phyloP scores from a whole-genome alignment of 1,140 invertebrate species.

The Diorhabda carinulata region DNA sequence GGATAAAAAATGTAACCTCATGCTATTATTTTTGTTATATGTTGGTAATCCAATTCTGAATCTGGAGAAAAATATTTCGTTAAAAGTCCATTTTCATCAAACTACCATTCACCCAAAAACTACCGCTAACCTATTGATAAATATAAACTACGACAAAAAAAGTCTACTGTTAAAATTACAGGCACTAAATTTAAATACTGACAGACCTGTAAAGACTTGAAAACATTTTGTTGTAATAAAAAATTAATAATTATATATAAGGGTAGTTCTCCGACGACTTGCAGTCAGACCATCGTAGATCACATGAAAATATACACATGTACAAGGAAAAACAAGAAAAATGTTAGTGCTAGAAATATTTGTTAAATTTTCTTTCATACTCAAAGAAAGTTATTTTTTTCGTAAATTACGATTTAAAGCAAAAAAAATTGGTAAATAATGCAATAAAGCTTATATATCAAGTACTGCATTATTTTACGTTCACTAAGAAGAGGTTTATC shows the following conservation, averaged over 20 bases:
- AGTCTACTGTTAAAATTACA: conserved; percentile 9
- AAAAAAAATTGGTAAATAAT: too few species aligned
- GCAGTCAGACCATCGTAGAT: conserved; percentile 22
- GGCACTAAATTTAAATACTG: conserved; percentile 16
- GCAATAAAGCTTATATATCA: too few species aligned
- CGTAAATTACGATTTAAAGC: too few species aligned
- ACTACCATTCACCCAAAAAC: conserved; percentile 15
- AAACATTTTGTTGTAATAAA: conserved; percentile 14
- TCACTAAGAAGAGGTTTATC: too few species aligned
- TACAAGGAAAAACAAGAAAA: conserved; percentile 6
- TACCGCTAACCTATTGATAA: conserved; percentile 12
- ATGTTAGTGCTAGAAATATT: conserved; percentile 20
- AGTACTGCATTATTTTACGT: too few species aligned
- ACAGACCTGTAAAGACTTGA: conserved; percentile 32
- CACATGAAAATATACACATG: conserved; percentile 9
- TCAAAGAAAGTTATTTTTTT: not conserved
- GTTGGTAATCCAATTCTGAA: too few species aligned
- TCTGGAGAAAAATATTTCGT: not conserved
- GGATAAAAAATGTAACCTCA: too few species aligned
- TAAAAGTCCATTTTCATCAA: not conserved
- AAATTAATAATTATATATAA: not conserved
- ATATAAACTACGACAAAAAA: not conserved
- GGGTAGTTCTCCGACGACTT: conserved; percentile 24
- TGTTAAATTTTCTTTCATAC: not conserved
- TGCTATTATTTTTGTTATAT: too few species aligned